A percentile compares a stretch with the other conserved stretches of the same genome.
These are phyloP conservation scores for Nephrotoma guestfalica DNA, from an alignment of 2,888 invertebrate species.

Conservation along the genomic window DNA sequence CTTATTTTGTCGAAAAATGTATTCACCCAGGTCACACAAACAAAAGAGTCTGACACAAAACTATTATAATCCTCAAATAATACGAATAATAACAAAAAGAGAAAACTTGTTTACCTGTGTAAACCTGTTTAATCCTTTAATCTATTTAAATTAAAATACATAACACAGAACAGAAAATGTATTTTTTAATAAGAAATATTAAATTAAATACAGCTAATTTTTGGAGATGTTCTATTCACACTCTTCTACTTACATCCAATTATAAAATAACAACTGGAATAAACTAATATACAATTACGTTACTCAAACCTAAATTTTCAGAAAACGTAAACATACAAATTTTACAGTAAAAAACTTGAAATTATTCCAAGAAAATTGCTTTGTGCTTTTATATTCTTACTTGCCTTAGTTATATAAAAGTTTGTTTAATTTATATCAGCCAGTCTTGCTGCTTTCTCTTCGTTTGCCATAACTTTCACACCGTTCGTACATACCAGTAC, in stretches of 20 bases:
- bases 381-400: not conserved
- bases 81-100: not conserved
- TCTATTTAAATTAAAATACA: not conserved
- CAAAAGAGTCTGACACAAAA: not conserved
- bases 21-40: not conserved
- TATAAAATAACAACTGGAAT: not conserved
- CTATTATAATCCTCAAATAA: not conserved
- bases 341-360: not conserved
- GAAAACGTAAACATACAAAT: not conserved
- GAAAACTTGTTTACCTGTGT: not conserved
- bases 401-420: not conserved
- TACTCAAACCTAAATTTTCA: not conserved
- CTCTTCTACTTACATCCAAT: not conserved
- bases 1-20: not conserved
- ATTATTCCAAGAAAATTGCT: not conserved
- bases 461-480: too few relatives aligned
- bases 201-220: not conserved
- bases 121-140: not conserved
- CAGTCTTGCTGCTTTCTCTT: not conserved
- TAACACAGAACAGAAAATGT: not conserved
- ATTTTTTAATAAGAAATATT: not conserved
- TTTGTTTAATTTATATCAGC: not conserved
- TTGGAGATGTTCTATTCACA: not conserved
- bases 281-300: not conserved
- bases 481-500: too few relatives aligned